These are phyloP conservation scores for Paramormyrops hopkinsi DNA, from an alignment of 2,797 vertebrate species.

Conservation along the genomic window DNA sequence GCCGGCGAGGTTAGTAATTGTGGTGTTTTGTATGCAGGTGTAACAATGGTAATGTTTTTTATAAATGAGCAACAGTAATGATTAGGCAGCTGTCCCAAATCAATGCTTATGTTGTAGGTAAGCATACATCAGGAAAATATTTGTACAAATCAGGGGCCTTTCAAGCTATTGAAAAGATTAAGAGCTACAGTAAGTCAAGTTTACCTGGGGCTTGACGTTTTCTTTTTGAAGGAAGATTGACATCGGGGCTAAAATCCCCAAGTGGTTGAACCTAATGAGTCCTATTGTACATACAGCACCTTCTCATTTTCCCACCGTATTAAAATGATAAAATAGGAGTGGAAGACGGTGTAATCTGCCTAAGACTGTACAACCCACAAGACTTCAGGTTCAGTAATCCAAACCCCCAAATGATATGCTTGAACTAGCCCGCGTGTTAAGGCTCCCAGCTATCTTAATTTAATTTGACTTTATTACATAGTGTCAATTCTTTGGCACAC, in stretches of 20 bases:
- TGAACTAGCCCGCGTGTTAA: neutral
- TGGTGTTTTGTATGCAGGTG: neutral
- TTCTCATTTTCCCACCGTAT: neutral
- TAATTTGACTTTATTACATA: constrained; percentile 25
- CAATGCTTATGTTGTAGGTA: neutral
- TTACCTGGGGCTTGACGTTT: neutral
- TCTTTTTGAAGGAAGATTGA: neutral
- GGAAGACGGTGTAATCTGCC: neutral
- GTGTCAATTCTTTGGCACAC: constrained; percentile 17
- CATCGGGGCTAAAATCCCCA: neutral
- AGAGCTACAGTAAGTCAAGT: neutral
- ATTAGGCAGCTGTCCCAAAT: neutral
- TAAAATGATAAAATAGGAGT: neutral
- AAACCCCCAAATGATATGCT: constrained; percentile 16
- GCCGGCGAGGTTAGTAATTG: neutral
- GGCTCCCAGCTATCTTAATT: constrained; percentile 14
- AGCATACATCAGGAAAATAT: neutral
- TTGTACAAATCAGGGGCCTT: neutral
- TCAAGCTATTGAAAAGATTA: neutral
- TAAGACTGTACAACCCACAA: constrained; percentile 14
- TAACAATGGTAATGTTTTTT: neutral
- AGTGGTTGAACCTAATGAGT: neutral
- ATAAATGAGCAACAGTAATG: neutral
- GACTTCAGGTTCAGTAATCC: constrained; percentile 9
- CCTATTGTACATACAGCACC: neutral